A percentile compares a stretch with the other conserved stretches of the same genome.
Conservation (phyloP, 2,797 vertebrate species). For the Thaleichthys pacificus region DNA sequence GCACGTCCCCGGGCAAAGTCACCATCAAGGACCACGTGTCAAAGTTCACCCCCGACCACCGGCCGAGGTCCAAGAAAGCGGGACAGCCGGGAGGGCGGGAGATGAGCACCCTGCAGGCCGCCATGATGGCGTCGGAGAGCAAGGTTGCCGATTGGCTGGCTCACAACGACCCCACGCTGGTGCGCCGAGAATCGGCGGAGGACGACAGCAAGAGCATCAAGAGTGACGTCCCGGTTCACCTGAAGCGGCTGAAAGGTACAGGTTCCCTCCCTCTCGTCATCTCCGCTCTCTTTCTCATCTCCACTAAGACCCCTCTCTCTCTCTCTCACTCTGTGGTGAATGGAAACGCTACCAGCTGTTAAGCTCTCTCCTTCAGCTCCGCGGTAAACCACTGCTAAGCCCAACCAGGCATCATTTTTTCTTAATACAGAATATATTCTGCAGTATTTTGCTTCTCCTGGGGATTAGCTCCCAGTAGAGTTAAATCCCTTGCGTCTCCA, state of each 20-base stretch:
- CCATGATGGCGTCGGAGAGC: constrained; percentile 96
- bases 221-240: constrained; percentile 93
- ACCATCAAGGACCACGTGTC: constrained; percentile 98
- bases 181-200: constrained; percentile 89
- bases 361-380: background rate
- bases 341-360: background rate
- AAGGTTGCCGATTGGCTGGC: constrained; percentile 99
- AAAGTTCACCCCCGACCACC: constrained; percentile 84
- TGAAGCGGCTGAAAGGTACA: constrained; percentile 96
- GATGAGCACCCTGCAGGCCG: constrained; percentile 89
- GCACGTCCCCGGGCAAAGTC: constrained; percentile 92
- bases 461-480: constrained; percentile 51
- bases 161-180: constrained; percentile 93
- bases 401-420: background rate
- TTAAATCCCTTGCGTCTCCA: constrained; percentile 31
- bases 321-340: background rate
- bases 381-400: background rate
- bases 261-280: constrained; percentile 11
- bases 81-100: constrained; percentile 79
- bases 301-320: constrained; percentile 3
- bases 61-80: constrained; percentile 86
- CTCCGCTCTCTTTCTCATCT: background rate
- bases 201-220: constrained; percentile 98
- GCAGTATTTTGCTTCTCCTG: constrained; percentile 36
- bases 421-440: background rate